These are phyloP conservation scores for Gallinago media DNA, from an alignment of 2,113 vertebrate species.

Conservation along the genomic window DNA sequence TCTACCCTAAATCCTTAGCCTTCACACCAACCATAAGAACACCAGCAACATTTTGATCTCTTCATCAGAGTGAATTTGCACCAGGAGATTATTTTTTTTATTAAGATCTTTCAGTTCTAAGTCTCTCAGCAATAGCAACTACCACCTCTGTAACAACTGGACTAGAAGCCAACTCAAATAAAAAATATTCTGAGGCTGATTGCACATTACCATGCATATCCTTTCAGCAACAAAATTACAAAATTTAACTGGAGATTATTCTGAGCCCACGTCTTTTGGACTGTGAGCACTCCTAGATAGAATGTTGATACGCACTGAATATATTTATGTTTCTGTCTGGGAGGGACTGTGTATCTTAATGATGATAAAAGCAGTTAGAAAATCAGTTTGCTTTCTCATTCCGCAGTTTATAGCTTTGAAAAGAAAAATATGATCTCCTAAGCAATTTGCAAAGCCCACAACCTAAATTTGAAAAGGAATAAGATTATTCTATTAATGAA, in stretches of 20 bases:
- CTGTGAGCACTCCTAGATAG: not conserved
- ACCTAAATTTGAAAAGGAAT: not conserved
- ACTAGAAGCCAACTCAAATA: not conserved
- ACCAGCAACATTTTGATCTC: not conserved
- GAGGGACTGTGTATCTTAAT: not conserved
- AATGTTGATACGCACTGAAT: not conserved
- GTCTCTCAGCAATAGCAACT: not conserved
- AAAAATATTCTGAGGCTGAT: not conserved
- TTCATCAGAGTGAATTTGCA: not conserved
- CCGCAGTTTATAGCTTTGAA: not conserved
- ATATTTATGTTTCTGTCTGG: not conserved
- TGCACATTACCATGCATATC: not conserved
- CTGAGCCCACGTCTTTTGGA: not conserved
- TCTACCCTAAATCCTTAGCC: not conserved
- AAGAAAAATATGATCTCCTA: not conserved
- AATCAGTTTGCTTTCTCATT: conserved; percentile 2
- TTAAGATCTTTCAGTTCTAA: not conserved
- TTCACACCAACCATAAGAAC: not conserved
- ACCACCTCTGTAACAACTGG: not conserved
- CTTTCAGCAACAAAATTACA: not conserved
- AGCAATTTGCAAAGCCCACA: not conserved
- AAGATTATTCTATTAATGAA: not conserved
- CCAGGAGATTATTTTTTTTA: not conserved
- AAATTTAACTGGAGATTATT: not conserved
- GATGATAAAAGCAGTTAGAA: not conserved